Evolutionary conservation across 1,140 invertebrate species (phyloP), one percentile per base, ranked within the genome.

Genomic region (Drosophila sucinea): DNA sequence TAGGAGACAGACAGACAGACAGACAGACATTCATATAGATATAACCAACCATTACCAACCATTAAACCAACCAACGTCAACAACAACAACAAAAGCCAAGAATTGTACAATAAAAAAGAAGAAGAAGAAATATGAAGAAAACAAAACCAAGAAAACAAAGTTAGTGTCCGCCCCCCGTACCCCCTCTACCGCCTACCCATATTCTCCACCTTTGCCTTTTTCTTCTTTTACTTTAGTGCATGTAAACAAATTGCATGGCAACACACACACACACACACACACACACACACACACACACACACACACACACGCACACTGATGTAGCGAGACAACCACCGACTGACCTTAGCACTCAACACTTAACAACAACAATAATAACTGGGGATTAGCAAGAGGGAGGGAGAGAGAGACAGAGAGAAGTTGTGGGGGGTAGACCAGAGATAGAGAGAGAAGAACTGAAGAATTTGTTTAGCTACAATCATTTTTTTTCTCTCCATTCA

Each of bases 271-370:
- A n/a, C 11, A 41, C 11, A 41, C 40, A 17, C 40, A 5, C 32
- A 7, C 35, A 38, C 41, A 44, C 11, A 47, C 23, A 47, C n/a
- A 44, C 17, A 5, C 32, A 7, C 35, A 38, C 41, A 44, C 11
- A 47, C 23, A 47, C n/a, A 44, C 17, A 25, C 44, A 47, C 25
- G 55, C 30, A 40, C 55, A 71, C 8, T 2, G 30, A 67, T 10
- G 57, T 47, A 33, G n/a, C 60, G 29, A 62, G 32, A 56, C 51
- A 86, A 82, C 70, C 82, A 79, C 65, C 47, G 40, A 77, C 61
- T 86, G 79, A 87, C 82, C 82, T 86, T 86, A 87, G 79, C 79
- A 73, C 73, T 80, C 68, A 70, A 64, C 27, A 73, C 30, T 32
- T 35, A 38, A 41, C 75, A 58, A 32, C 69, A 60, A 44, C 60